Conservation (phyloP, 2,113 vertebrate genomes). For the Serinus canaria region DNA sequence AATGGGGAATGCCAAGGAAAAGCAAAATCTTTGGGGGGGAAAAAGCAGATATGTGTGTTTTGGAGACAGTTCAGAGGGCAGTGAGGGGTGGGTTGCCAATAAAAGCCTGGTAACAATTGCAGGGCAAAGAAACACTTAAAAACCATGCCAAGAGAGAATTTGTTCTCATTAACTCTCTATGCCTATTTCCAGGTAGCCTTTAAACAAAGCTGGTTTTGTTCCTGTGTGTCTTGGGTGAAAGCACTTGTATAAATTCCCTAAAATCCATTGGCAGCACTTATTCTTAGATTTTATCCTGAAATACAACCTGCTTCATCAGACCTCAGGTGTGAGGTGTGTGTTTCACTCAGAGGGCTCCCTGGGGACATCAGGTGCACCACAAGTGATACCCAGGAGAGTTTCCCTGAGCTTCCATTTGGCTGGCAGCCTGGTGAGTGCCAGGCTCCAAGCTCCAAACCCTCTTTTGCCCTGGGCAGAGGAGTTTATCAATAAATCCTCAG, state of each 20-base stretch:
- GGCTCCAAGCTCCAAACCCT: background rate
- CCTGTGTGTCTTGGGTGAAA: background rate
- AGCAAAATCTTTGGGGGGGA: background rate
- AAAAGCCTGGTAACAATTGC: background rate
- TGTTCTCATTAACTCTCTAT: background rate
- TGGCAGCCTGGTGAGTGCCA: background rate
- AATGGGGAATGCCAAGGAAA: background rate
- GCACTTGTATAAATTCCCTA: background rate
- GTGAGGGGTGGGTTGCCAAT: background rate
- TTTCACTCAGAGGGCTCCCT: constrained; percentile 4
- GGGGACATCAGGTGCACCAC: background rate
- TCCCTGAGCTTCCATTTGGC: background rate
- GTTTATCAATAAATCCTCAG: background rate
- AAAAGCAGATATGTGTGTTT: background rate
- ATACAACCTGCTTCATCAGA: background rate
- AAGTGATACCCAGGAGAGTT: background rate
- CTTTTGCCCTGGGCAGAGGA: background rate
- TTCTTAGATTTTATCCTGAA: background rate
- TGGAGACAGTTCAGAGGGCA: background rate
- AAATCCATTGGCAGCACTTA: background rate
- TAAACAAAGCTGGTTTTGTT: constrained; percentile 4
- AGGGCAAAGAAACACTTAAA: background rate
- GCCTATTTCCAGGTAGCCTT: background rate
- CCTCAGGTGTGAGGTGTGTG: background rate
- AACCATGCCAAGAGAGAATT: background rate